Conservation (phyloP, 2,113 vertebrate species). For the Tragelaphus imberbis region DNA sequence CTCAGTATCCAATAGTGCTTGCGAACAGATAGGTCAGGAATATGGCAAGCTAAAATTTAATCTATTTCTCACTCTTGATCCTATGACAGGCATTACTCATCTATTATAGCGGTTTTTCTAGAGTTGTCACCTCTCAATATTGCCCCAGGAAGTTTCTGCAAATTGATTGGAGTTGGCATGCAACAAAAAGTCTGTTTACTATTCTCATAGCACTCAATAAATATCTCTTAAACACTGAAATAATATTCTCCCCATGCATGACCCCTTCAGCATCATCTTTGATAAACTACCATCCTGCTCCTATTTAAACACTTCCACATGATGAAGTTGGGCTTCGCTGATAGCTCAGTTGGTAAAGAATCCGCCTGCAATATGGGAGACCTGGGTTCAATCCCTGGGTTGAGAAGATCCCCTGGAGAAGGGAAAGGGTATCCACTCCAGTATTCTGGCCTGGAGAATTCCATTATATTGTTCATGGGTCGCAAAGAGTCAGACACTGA, state of each 20-base stretch:
- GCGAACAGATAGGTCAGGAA: neutral
- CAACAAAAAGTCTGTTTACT: neutral
- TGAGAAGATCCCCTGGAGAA: neutral
- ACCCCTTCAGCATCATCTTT: neutral
- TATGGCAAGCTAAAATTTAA: neutral
- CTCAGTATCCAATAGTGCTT: neutral
- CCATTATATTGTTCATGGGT: neutral
- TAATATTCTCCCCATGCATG: neutral
- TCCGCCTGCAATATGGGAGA: neutral
- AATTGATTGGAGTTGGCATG: neutral
- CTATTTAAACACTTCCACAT: neutral
- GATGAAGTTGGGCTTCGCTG: neutral
- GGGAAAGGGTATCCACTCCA: neutral
- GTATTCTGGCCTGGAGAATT: neutral
- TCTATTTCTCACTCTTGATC: neutral
- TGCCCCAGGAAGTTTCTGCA: neutral
- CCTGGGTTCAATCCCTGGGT: neutral
- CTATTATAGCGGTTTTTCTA: neutral
- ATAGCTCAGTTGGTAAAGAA: neutral
- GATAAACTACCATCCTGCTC: neutral
- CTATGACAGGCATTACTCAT: neutral
- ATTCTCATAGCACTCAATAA: neutral
- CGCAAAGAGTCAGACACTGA: neutral
- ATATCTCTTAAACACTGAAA: neutral
- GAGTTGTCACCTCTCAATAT: neutral